These are phyloP conservation scores for Cynoglossus semilaevis DNA, from an alignment of 2,113 vertebrate species.

Conservation along the genomic window DNA sequence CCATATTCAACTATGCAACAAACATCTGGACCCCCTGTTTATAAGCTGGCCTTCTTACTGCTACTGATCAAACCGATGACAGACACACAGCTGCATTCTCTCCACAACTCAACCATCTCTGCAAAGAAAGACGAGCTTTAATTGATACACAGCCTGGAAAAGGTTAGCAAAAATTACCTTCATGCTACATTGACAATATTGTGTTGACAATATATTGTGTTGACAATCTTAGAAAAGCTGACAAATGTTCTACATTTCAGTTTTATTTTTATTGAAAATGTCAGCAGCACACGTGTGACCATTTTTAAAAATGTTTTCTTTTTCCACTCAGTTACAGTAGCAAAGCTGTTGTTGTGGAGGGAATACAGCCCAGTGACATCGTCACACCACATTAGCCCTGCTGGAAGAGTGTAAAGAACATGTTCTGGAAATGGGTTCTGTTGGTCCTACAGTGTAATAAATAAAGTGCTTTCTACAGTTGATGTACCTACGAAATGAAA, in stretches of 20 bases:
- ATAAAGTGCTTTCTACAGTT: conserved; percentile 93
- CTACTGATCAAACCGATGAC: conserved; percentile 32
- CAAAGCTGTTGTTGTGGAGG: conserved; percentile 81
- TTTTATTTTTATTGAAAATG: conserved; percentile 18
- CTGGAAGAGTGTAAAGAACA: conserved; percentile 88
- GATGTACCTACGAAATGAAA: conserved; percentile 80
- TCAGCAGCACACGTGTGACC: conserved; percentile 36
- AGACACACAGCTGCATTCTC: conserved; percentile 86
- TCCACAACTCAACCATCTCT: conserved; percentile 71
- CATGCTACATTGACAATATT: conserved; percentile 15
- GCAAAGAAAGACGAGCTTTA: conserved; percentile 38
- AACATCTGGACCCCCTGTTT: conserved; percentile 81
- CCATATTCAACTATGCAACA: conserved; percentile 98
- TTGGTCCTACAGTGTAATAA: conserved; percentile 93
- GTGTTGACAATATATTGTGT: conserved; percentile 64
- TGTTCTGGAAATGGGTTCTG: conserved; percentile 85
- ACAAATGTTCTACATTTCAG: conserved; percentile 14
- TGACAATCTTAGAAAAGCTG: conserved; percentile 65
- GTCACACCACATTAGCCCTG: conserved; percentile 77
- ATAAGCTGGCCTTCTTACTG: conserved; percentile 81
- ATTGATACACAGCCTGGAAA: conserved; percentile 13
- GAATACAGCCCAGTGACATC: conserved; percentile 82
- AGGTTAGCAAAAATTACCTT: neutral
- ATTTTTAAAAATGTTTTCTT: neutral
- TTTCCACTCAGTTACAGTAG: conserved; percentile 32